Percentiles rank a stretch among this genome's conserved stretches.
Conservation (phyloP, 2,888 invertebrate species). For the Leucozona laternaria region DNA sequence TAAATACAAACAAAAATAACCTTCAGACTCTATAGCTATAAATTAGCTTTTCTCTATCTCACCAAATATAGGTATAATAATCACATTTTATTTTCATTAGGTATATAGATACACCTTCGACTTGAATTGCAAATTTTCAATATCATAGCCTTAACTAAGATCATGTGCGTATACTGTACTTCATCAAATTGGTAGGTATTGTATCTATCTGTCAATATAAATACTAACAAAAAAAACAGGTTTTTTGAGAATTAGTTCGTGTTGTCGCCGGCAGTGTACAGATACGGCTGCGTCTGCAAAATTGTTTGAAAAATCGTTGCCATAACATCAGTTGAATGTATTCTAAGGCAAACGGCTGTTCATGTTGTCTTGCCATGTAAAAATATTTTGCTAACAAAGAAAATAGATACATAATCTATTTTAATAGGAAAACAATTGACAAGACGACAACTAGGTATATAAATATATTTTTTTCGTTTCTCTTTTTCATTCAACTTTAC, state of each 20-base stretch:
- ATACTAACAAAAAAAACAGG: neutral
- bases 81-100: neutral
- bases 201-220: neutral
- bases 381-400: neutral
- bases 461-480: neutral
- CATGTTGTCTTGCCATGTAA: conserved; percentile 18
- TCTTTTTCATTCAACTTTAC: neutral
- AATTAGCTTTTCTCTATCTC: conserved; percentile 1
- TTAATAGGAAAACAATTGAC: neutral
- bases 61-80: neutral
- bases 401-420: neutral
- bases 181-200: conserved; percentile 1
- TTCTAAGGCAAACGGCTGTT: conserved; percentile 23
- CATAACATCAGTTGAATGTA: conserved; percentile 33
- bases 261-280: neutral
- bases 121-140: conserved; percentile 36
- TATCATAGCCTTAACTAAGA: conserved; percentile 26
- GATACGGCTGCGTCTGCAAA: neutral
- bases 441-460: neutral
- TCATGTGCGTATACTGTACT: conserved; percentile 16
- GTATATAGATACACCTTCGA: conserved; percentile 5
- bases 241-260: neutral
- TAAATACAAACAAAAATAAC: neutral
- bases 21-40: neutral
- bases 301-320: conserved; percentile 8